Conservation (phyloP, 2,888 invertebrate genomes). For the Netelia fuscicornis region DNA sequence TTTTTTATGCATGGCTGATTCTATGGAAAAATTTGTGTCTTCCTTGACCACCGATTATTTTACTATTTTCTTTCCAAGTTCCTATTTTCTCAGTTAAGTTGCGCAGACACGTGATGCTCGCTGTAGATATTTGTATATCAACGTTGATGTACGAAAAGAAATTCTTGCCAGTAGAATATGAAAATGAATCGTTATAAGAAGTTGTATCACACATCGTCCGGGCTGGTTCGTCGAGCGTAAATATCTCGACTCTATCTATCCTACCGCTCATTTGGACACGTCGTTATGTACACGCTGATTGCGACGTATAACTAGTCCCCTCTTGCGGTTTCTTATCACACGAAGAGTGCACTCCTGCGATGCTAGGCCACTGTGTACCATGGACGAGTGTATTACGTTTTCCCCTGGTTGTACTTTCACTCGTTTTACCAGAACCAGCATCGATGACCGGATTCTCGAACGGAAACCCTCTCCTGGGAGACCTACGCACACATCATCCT, state of each 20-base stretch:
- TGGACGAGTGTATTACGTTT: constrained; percentile 32
- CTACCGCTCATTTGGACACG: constrained; percentile 76
- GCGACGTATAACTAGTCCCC: constrained; percentile 59
- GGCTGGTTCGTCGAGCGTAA: constrained; percentile 78
- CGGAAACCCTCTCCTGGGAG: constrained; percentile 58
- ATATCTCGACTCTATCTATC: constrained; percentile 80
- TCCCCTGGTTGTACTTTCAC: constrained; percentile 77
- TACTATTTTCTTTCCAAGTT: constrained; percentile 17
- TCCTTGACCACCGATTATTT: constrained; percentile 9
- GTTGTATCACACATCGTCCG: constrained; percentile 80
- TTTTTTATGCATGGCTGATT: constrained; percentile 17
- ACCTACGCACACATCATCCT: constrained; percentile 30
- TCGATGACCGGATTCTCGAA: constrained; percentile 80
- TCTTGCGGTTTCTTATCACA: constrained; percentile 75
- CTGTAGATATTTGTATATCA: constrained; percentile 13
- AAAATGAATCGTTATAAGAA: constrained; percentile 74
- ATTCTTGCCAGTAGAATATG: constrained; percentile 47
- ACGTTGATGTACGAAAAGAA: constrained; percentile 25
- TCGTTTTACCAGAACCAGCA: constrained; percentile 71
- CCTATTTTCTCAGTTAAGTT: constrained; percentile 18
- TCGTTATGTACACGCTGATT: constrained; percentile 71
- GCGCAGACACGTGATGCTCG: constrained; percentile 24
- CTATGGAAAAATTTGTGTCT: not conserved
- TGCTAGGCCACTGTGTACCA: constrained; percentile 9
- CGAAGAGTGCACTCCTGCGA: constrained; percentile 61